These are phyloP conservation scores for Phyto melanocephala DNA, from an alignment of 2,888 invertebrate genomes.

Conservation along the genomic window DNA sequence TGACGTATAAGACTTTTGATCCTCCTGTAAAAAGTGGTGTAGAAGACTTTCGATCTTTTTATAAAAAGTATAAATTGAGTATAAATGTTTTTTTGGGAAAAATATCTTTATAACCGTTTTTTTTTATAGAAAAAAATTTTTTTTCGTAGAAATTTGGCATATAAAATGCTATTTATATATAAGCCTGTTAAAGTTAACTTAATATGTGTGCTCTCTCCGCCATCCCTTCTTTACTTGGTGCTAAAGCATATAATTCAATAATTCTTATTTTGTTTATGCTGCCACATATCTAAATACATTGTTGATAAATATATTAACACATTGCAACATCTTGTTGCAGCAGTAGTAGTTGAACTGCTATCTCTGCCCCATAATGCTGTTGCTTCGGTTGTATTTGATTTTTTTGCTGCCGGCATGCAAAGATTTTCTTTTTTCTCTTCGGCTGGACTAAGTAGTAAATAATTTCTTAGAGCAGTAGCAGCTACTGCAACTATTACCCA, in stretches of 20 bases:
- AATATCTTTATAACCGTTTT: no score
- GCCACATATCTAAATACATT: background rate
- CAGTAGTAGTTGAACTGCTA: background rate
- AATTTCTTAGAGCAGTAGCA: background rate
- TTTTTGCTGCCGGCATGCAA: background rate
- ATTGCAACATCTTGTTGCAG: background rate
- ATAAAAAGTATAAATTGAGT: no score
- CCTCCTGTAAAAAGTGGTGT: no score
- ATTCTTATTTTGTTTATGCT: background rate
- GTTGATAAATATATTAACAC: background rate
- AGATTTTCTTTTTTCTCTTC: background rate
- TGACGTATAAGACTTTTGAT: no score
- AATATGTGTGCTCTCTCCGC: no score
- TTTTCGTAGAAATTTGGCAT: no score
- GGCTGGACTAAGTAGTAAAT: conserved; percentile 36
- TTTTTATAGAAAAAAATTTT: no score
- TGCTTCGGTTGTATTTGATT: background rate
- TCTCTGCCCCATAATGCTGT: background rate
- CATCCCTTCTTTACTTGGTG: no score
- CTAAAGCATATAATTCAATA: background rate
- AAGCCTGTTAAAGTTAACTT: no score
- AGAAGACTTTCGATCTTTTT: no score
- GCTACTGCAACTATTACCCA: background rate
- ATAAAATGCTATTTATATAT: no score
- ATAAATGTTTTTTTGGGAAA: no score